Percentiles rank a stretch among this genome's conserved stretches.
Evolutionary conservation across 2,113 vertebrate species (phyloP).

Genomic region (Thomomys bottae): DNA sequence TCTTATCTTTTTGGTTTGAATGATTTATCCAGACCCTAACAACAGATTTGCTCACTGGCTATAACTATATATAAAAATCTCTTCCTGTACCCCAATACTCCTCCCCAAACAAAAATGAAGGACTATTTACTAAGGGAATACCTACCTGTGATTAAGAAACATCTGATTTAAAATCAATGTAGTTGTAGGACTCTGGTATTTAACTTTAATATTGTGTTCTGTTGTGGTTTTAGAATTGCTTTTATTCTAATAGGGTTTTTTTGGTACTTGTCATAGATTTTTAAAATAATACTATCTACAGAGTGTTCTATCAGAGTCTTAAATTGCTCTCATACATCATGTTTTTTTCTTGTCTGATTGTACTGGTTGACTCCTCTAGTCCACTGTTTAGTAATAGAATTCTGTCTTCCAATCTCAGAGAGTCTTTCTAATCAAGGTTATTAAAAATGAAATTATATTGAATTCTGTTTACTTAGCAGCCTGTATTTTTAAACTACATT

Average conservation of each 20-base stretch:
- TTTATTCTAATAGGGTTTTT: slow-evolving; percentile 7
- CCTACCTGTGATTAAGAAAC: too few species aligned
- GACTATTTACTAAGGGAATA: too few species aligned
- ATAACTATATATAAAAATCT: too few species aligned
- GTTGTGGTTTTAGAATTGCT: too few species aligned
- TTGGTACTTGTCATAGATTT: slow-evolving; percentile 1
- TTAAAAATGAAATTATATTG: slow-evolving; percentile 50
- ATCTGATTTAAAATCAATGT: too few species aligned
- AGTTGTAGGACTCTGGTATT: too few species aligned
- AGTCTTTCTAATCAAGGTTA: slow-evolving; percentile 10
- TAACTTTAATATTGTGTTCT: too few species aligned
- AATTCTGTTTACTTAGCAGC: slow-evolving; percentile 31
- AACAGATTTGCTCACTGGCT: too few species aligned
- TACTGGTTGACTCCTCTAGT: neutral
- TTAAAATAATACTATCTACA: neutral
- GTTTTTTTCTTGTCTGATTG: neutral
- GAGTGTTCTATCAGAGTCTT: neutral
- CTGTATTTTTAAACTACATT: neutral
- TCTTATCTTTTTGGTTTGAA: too few species aligned
- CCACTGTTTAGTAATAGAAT: neutral
- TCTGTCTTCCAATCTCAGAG: neutral
- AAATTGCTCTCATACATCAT: neutral
- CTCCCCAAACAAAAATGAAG: too few species aligned
- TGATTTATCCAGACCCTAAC: too few species aligned
- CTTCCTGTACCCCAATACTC: too few species aligned